A percentile compares a stretch with the other conserved stretches of the same genome.
These are phyloP conservation scores for Meloidogyne floridensis DNA, from an alignment of 1,140 invertebrate genomes.

Conservation along the genomic window DNA sequence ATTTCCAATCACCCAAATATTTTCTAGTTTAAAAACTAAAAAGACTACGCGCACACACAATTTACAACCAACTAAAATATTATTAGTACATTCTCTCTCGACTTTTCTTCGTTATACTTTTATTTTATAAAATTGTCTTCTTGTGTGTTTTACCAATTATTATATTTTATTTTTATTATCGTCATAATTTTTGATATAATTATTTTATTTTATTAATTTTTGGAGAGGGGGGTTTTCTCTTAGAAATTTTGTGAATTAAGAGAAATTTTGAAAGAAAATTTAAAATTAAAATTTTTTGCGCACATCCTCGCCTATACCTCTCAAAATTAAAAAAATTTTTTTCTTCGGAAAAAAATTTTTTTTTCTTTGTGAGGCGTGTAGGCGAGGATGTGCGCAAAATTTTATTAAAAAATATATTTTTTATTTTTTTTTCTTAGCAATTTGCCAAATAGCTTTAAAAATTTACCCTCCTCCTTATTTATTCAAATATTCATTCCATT, in stretches of 20 bases:
- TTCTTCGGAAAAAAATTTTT: too few species aligned
- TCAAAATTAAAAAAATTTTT: too few species aligned
- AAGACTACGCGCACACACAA: background rate
- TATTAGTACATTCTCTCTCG: conserved; percentile 10
- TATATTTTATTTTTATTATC: too few species aligned
- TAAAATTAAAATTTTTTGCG: too few species aligned
- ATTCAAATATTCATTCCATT: background rate
- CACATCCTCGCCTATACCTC: too few species aligned
- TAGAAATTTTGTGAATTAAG: too few species aligned
- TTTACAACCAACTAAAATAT: background rate
- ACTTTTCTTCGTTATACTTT: conserved; percentile 8
- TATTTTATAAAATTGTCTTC: background rate
- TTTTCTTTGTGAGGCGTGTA: too few species aligned
- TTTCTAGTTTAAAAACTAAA: background rate
- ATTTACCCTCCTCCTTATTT: background rate
- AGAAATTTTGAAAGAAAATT: too few species aligned
- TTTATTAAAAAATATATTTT: background rate
- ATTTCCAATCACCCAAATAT: background rate
- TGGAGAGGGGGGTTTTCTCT: too few species aligned
- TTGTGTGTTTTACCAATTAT: background rate
- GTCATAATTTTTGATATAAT: background rate
- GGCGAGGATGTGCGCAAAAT: too few species aligned
- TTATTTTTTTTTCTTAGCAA: background rate
- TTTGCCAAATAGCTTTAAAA: background rate
- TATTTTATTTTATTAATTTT: background rate